Evolutionary conservation across 2,113 vertebrate genomes (phyloP), one percentile per base, ranked within the genome.

Genomic region (Thunnus thynnus): DNA sequence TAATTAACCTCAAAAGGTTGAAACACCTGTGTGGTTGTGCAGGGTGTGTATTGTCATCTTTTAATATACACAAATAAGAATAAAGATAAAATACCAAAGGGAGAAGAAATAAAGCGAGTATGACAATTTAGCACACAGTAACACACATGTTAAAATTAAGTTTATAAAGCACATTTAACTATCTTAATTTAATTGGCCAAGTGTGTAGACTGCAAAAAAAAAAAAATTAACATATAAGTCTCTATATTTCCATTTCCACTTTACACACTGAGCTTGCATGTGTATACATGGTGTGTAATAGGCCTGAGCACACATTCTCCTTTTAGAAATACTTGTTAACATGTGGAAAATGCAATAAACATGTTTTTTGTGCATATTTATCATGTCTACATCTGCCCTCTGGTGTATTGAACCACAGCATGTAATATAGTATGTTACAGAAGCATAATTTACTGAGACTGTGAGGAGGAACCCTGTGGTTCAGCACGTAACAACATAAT

Each of bases 401-500:
- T 64, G 5, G 75, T 63, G 6, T 41, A 41, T 41, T 41, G 75
- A 64, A n/a, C 17, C 11, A 18, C 17, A n/a, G 20, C 14, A 41
- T 25, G 55, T 62, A 60, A 51, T 4, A 32, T 32, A 25, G 27
- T 54, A 64, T 73, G 76, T 77, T 66, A 13, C 36, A 60, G 60
- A 76, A 61, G 54, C 46, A 51, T 12, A 27, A 52, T 78, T 71
- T 76, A 61, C 32, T 61, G 20, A 47, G 32, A 1, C n/a, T 69
- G 63, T 60, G 61, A 61, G 14, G 41, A 25, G 52, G 36, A 72
- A 54, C 64, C 64, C 64, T 78, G 64, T 44, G 60, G 74, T 55
- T 44, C 18, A 66, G 48, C 48, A 25, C 52, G 66, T 27, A 70
- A 61, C 51, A 71, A 61, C 51, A 71, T 75, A 78, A 78, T 75